phyloP scores from a whole-genome alignment of 2,888 invertebrate species.

The Oscheius sp. region DNA sequence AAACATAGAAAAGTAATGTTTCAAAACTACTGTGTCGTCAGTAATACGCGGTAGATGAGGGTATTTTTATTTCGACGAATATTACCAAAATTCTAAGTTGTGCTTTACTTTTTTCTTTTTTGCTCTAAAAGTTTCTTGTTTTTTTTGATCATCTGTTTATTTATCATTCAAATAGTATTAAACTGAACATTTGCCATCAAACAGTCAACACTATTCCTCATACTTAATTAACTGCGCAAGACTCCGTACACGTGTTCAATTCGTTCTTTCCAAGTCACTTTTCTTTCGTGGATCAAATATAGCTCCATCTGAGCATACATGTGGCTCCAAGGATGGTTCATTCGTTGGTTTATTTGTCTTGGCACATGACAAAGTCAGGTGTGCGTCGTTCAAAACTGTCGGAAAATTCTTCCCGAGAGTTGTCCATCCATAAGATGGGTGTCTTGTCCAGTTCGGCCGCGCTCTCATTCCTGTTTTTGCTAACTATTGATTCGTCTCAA shows the following conservation, averaged over 20 bases:
- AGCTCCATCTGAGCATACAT: not conserved
- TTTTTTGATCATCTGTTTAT: no score
- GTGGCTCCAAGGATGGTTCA: not conserved
- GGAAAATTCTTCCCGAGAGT: not conserved
- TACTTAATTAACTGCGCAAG: not conserved
- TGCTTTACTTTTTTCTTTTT: no score
- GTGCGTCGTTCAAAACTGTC: not conserved
- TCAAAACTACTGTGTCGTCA: no score
- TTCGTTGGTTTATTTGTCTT: not conserved
- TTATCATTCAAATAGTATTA: not conserved
- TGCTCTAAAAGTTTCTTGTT: no score
- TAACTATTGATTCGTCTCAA: slow-evolving; percentile 26
- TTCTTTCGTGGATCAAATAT: not conserved
- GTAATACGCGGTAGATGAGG: no score
- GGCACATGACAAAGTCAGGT: slow-evolving; percentile 1
- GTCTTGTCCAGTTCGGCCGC: slow-evolving; percentile 19
- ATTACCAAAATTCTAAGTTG: no score
- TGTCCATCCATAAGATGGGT: slow-evolving; percentile 3
- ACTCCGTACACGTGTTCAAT: not conserved
- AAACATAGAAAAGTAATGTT: no score
- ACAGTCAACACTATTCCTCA: not conserved
- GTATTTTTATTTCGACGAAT: no score
- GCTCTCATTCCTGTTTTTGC: slow-evolving; percentile 22
- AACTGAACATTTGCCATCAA: not conserved
- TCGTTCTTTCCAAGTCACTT: not conserved